Evolutionary conservation across 2,888 invertebrate species (phyloP).

Genomic region (Drosophila glabriapex): DNA sequence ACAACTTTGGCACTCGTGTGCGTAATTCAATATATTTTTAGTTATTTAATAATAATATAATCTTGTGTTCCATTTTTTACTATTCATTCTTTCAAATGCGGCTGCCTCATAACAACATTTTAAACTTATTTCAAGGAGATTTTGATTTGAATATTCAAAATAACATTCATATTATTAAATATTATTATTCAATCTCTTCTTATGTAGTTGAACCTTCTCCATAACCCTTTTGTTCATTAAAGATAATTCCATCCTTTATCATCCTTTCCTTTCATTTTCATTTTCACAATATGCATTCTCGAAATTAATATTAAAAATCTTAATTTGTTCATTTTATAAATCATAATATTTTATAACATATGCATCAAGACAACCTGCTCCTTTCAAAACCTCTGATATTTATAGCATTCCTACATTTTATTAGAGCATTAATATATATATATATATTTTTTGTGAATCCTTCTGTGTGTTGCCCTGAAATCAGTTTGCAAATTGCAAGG

Average conservation of each 20-base stretch:
- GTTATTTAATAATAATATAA: background rate
- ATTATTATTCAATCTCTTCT: background rate
- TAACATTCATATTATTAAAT: background rate
- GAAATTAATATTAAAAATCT: background rate
- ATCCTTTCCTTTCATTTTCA: background rate
- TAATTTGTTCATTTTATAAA: background rate
- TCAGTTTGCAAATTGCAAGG: slow-evolving; percentile 81
- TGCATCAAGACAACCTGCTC: background rate
- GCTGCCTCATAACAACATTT: background rate
- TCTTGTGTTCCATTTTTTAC: background rate
- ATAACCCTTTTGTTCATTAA: background rate
- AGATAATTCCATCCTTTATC: background rate
- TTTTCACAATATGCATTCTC: background rate
- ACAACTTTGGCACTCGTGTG: background rate
- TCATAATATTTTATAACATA: background rate
- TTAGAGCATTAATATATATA: background rate
- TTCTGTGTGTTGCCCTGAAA: slow-evolving; percentile 52
- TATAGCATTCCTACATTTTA: slow-evolving; percentile 23
- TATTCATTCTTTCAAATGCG: background rate
- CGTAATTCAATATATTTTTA: background rate
- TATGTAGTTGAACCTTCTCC: background rate
- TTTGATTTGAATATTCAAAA: background rate
- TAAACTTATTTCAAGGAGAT: background rate
- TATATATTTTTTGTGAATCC: slow-evolving; percentile 15
- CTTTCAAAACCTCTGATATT: background rate